Conservation (phyloP, 2,888 invertebrate species). For the Drosophila macrospina region DNA sequence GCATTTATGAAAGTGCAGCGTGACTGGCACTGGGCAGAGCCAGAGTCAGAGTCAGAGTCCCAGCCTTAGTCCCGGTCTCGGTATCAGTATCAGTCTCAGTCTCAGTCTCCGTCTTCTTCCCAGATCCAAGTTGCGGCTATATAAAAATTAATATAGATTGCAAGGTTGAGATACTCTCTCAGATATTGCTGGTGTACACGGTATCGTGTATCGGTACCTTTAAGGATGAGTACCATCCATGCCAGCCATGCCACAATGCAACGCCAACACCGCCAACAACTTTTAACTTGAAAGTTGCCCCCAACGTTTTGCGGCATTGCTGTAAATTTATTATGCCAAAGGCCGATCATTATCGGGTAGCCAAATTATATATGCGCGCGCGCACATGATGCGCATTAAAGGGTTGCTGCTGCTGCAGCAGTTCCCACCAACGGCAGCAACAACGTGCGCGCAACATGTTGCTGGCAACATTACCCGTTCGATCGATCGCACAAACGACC, state of each 20-base stretch:
- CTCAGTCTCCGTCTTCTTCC: background rate
- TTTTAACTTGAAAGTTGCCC: conserved; percentile 63
- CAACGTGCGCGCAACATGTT: conserved; percentile 58
- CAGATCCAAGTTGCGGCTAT: conserved; percentile 31
- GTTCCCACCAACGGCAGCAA: conserved; percentile 31
- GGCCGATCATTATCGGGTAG: conserved; percentile 83
- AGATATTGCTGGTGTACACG: conserved; percentile 37
- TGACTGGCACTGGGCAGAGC: conserved; percentile 66
- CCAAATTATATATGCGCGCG: conserved; percentile 83
- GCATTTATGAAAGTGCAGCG: conserved; percentile 82
- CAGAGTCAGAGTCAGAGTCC: conserved; percentile 4
- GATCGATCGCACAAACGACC: conserved; percentile 66
- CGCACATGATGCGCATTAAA: conserved; percentile 82
- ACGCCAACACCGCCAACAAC: conserved; percentile 53
- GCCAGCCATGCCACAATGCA: conserved; percentile 14
- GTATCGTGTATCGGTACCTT: conserved; percentile 21
- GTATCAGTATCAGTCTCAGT: background rate
- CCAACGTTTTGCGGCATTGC: conserved; percentile 64
- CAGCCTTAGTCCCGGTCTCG: conserved; percentile 2
- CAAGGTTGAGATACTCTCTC: conserved; percentile 69
- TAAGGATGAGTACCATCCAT: conserved; percentile 32
- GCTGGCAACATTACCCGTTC: conserved; percentile 65
- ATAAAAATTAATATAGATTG: conserved; percentile 83
- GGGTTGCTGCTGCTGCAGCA: conserved; percentile 54
- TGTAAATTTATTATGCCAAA: conserved; percentile 82